Evolutionary conservation across 2,113 vertebrate genomes (phyloP).

Genomic region (Brienomyrus longianalis): DNA sequence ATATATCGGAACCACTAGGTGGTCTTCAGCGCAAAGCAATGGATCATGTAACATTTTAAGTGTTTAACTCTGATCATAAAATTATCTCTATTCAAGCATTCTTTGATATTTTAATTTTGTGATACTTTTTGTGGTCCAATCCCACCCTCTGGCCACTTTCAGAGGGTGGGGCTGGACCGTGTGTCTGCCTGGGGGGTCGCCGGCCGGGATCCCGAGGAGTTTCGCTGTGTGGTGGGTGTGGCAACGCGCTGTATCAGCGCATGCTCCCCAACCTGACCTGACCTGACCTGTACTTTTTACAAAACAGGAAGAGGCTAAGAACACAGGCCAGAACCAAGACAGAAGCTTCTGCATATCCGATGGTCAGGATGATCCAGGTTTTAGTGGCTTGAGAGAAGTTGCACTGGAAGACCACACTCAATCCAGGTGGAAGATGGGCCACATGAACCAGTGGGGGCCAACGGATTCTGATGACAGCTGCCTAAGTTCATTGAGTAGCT

Average conservation of each 20-base stretch:
- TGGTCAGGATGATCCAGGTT: conserved; percentile 26
- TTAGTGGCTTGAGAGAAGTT: neutral
- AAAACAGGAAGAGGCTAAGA: conserved; percentile 36
- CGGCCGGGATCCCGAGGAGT: too few relatives aligned
- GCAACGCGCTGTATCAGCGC: too few relatives aligned
- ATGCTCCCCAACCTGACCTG: too few relatives aligned
- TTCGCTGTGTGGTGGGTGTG: too few relatives aligned
- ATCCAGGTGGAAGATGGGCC: neutral
- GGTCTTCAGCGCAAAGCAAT: neutral
- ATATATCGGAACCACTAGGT: neutral
- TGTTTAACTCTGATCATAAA: neutral
- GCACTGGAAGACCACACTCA: neutral
- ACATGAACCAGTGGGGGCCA: neutral
- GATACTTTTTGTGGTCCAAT: too few relatives aligned
- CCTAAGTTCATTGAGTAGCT: neutral
- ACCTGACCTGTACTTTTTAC: neutral
- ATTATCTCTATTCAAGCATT: neutral
- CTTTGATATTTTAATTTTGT: neutral
- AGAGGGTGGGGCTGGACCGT: too few relatives aligned
- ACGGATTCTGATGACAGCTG: neutral
- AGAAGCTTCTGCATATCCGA: conserved; percentile 32
- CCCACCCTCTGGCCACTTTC: too few relatives aligned
- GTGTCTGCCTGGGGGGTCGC: too few relatives aligned
- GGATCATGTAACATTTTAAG: neutral
- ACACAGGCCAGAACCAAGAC: conserved; percentile 27